Evolutionary conservation across 1,140 invertebrate species (phyloP), one percentile per base, ranked within the genome.

Genomic region (Drosophila prosaltans): DNA sequence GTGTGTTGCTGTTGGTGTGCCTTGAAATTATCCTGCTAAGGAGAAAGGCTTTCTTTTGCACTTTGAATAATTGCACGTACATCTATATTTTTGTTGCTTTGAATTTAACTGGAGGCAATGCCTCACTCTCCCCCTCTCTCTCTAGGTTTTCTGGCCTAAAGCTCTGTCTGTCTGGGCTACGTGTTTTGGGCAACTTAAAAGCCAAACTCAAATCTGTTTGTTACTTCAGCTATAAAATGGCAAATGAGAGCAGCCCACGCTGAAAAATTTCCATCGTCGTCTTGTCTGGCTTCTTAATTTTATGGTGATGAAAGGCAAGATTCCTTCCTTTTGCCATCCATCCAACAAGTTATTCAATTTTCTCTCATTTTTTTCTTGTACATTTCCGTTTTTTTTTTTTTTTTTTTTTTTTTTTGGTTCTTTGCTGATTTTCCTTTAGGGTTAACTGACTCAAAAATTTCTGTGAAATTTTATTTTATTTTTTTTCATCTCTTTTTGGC

Each of bases 61-160:
- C 81, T 85, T 81, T 85, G 81, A 85, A 85, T 85, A 85, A 85
- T 85, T 86, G 83, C 79, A 85, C 82, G 81, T 81, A 75, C 64
- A 57, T 61, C 45, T 41, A 57, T 64, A 39, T 68, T 66, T 68
- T 74, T 45, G 61, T 55, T 65, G 55, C 68, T 62, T 43, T 45
- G 69, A 61, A 55, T 65, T 64, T 69, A 76, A 69, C 66, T 32
- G 59, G 60, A 51, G 58, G 75, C 54, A 76, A 70, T 76, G 66
- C 11, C 11, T 3, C 73, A 9, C 21, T n/a, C n/a, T n/a, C n/a
- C n/a, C n/a, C n/a, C 16, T 9, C 45, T 9, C 21, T 21, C 45
- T 48, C 8, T 51, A 2, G 24, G 2, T 24, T 24, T 24, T 39
- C 8, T 36, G 55, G 55, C 55, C 57, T 59, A 4, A 32, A 24